Percentiles rank a stretch among this genome's conserved stretches.
phyloP scores from a whole-genome alignment of 1,140 invertebrate species.

The Euwallacea fornicatus region DNA sequence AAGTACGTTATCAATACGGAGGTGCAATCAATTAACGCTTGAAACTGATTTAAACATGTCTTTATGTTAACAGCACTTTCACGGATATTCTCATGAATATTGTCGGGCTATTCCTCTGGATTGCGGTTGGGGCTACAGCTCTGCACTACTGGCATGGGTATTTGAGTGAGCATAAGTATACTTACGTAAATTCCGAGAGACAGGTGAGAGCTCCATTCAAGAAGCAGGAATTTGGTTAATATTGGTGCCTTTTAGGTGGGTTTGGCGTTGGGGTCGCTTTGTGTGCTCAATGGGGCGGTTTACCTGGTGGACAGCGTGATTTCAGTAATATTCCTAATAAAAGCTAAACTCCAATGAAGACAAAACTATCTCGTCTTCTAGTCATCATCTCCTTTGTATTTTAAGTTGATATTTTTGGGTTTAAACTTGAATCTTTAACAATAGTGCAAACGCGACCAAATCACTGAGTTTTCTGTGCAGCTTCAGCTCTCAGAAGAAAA shows the following conservation, averaged over 20 bases:
- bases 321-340: constrained; percentile 60
- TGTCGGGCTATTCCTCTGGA: constrained; percentile 78
- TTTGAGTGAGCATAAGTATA: constrained; percentile 71
- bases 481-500: too few relatives aligned
- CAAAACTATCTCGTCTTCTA: not conserved
- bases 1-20: constrained; percentile 53
- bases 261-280: constrained; percentile 75
- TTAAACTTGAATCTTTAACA: too few relatives aligned
- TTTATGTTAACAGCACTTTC: constrained; percentile 47
- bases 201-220: constrained; percentile 57
- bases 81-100: constrained; percentile 85
- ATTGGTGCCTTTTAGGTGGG: constrained; percentile 62
- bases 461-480: too few relatives aligned
- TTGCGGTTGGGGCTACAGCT: constrained; percentile 79
- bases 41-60: constrained; percentile 5
- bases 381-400: too few relatives aligned
- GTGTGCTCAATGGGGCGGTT: constrained; percentile 73
- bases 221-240: not conserved
- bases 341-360: constrained; percentile 39
- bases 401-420: too few relatives aligned
- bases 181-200: constrained; percentile 67
- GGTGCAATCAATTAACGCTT: not conserved
- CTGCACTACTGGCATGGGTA: constrained; percentile 87
- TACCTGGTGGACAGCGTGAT: constrained; percentile 78
- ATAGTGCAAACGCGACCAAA: too few relatives aligned